Evolutionary conservation across 2,888 invertebrate species (phyloP), one percentile per base, ranked within the genome.

Genomic region (Sinhomidia bicolor): DNA sequence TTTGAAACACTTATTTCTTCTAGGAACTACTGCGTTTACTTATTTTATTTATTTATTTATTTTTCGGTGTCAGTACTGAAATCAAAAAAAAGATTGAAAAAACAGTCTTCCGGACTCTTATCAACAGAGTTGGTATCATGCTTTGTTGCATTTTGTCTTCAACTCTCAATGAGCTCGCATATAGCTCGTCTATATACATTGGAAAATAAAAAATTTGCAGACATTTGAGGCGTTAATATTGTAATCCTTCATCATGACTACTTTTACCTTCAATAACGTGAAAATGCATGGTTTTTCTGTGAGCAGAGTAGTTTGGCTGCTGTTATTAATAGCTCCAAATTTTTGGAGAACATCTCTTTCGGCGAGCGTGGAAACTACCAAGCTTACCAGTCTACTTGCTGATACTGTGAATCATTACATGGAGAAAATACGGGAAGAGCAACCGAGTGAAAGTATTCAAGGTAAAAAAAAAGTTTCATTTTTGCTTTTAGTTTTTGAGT

Each of bases 121-220:
- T 90, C 88, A 87, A 84, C 68, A 29, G 80, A 83, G 84, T 71
- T 71, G 81, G 85, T 90, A 89, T 81, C 60, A 88, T 84, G 91
- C 57, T 87, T 90, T 85, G 90, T 78, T 90, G 91, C 91, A 91
- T 88, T 91, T 86, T 80, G 7, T 23, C 14, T 29, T 12, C 36
- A 85, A 79, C 85, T 79, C 54, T 68, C 79, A 10, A 10, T 54
- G 54, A 51, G 79, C 10, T 29, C 68, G 47, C 78, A n/a, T n/a
- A 85, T 44, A 51, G 26, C 44, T 23, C 36, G 62, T 47, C 20
- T 71, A 6, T 26, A 23, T 23, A 51, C 3, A 51, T 9, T 3
- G 12, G 10, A 51, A 51, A n/a, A n/a, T n/a, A n/a, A n/a, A n/a
- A n/a, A n/a, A n/a, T n/a, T n/a, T n/a, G n/a, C n/a, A n/a, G n/a